Conservation (phyloP, 2,888 invertebrate genomes). For the Corythucha ciliata region DNA sequence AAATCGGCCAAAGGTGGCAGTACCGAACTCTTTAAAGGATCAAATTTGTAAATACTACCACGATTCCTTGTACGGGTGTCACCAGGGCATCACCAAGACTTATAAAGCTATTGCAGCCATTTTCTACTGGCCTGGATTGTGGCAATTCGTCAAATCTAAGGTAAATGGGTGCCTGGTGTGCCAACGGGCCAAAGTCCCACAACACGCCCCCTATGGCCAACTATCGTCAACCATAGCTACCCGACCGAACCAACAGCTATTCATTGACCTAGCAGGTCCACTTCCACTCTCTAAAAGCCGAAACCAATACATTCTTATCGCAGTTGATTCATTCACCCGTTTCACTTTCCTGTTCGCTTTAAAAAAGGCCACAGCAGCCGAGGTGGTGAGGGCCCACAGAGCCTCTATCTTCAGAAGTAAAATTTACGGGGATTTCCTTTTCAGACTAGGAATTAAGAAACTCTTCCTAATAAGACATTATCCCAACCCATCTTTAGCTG, state of each 20-base stretch:
- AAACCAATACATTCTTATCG: constrained; percentile 10
- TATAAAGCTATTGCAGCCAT: not conserved
- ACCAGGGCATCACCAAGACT: not conserved
- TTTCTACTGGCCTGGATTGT: constrained; percentile 9
- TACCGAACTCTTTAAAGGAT: not conserved
- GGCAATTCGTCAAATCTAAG: not conserved
- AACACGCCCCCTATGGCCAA: constrained; percentile 8
- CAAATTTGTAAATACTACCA: constrained; percentile 8
- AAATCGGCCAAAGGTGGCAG: constrained; percentile 10
- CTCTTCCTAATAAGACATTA: constrained; percentile 3
- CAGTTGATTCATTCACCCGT: constrained; percentile 12
- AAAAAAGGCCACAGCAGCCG: not conserved
- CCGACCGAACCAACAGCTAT: constrained; percentile 12
- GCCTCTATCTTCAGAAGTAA: constrained; percentile 3
- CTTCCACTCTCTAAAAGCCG: not conserved
- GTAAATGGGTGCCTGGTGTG: not conserved
- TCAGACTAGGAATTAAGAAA: constrained; percentile 3
- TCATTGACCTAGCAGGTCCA: constrained; percentile 8
- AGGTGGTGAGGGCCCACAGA: constrained; percentile 5
- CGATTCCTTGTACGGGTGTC: not conserved
- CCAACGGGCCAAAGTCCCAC: not conserved
- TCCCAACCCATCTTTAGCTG: constrained; percentile 12
- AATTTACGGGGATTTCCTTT: constrained; percentile 1
- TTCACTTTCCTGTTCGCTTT: constrained; percentile 9
- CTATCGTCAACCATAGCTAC: constrained; percentile 2